phyloP scores from a whole-genome alignment of 35 echinoderm and acorn worm genomes.

The Ptychodera flava region DNA sequence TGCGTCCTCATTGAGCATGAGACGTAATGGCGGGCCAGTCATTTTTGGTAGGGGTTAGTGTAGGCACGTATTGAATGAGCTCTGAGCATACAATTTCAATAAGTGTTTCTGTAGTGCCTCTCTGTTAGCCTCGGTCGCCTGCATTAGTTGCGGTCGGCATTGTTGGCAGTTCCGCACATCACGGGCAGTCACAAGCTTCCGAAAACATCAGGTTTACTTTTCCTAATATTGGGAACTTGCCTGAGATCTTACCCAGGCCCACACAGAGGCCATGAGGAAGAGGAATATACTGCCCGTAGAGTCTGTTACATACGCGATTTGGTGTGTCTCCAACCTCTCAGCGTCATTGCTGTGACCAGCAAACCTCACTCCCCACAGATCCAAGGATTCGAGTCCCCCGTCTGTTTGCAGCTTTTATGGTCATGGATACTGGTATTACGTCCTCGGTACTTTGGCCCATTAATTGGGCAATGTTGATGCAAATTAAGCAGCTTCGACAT shows the following conservation, averaged over 20 bases:
- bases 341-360: conserved; percentile 7
- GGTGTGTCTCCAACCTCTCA: background rate
- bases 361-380: conserved; percentile 6
- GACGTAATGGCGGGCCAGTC: too few species aligned
- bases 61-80: background rate
- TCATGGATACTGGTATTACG: background rate
- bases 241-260: background rate
- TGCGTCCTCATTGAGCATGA: too few species aligned
- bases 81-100: conserved; percentile 25
- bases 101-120: too few species aligned
- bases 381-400: conserved; percentile 10
- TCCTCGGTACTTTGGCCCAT: background rate
- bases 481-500: too few species aligned
- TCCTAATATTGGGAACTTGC: background rate
- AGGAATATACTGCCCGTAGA: too few species aligned
- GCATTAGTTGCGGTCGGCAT: background rate
- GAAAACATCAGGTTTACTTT: background rate
- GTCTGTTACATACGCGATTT: too few species aligned
- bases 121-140: conserved; percentile 20
- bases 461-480: background rate
- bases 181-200: conserved; percentile 8
- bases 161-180: conserved; percentile 8
- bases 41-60: conserved; percentile 17
- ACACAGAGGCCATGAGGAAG: background rate
- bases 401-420: conserved; percentile 3